A percentile compares a stretch with the other conserved stretches of the same genome.
phyloP scores from a whole-genome alignment of 2,113 vertebrate species.

The Phylloscopus trochiloides region DNA sequence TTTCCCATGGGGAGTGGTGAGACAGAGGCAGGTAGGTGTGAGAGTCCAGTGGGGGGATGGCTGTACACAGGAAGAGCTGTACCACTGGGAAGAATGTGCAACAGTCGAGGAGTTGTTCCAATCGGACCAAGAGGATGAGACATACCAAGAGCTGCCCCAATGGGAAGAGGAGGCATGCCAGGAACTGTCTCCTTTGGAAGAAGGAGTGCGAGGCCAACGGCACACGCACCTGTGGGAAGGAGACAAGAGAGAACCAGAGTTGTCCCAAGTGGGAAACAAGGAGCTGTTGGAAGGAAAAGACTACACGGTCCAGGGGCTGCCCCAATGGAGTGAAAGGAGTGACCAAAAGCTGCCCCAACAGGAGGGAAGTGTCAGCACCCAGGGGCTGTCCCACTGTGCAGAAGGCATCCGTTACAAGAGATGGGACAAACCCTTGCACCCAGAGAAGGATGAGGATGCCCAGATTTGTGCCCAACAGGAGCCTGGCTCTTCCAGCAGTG shows the following conservation, averaged over 20 bases:
- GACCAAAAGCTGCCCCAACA: not conserved
- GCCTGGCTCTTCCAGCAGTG: not conserved
- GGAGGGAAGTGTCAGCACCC: not conserved
- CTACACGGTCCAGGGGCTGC: not conserved
- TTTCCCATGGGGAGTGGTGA: not conserved
- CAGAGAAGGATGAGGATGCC: not conserved
- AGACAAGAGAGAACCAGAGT: not conserved
- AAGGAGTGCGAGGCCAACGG: accelerated
- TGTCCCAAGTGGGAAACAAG: not conserved
- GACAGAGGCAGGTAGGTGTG: not conserved
- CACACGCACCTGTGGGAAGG: not conserved
- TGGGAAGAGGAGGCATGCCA: not conserved
- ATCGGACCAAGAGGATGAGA: not conserved
- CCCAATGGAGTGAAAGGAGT: not conserved
- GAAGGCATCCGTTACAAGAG: not conserved
- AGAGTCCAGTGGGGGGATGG: not conserved
- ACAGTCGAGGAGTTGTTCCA: not conserved
- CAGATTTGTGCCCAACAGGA: not conserved
- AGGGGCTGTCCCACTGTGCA: not conserved
- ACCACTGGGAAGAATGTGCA: not conserved
- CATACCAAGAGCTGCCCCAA: too few species aligned
- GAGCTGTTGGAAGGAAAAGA: not conserved
- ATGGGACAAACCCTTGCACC: not conserved
- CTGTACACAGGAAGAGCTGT: not conserved
- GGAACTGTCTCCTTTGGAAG: not conserved